Percentiles rank a stretch among this genome's conserved stretches.
These are phyloP conservation scores for Julus scanicus DNA, from an alignment of 2,888 invertebrate species.

Conservation along the genomic window DNA sequence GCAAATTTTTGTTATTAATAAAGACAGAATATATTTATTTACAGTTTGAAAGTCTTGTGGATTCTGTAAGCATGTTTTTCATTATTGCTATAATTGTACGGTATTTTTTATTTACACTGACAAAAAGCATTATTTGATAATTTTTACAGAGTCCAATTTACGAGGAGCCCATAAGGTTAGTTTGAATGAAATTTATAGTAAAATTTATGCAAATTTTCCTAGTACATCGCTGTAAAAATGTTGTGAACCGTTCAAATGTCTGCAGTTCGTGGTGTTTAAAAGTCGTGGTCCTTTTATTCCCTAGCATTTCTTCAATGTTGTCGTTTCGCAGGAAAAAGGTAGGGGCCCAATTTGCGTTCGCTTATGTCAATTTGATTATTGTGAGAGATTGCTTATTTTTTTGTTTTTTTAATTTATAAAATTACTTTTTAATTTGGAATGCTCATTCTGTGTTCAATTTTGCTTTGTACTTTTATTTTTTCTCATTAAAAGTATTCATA, in stretches of 20 bases:
- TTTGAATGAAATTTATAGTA: background rate
- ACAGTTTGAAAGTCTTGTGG: slow-evolving; percentile 56
- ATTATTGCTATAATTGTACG: background rate
- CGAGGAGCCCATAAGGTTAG: slow-evolving; percentile 56
- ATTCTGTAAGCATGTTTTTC: background rate
- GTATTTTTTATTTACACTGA: background rate
- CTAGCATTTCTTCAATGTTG: slow-evolving; percentile 56
- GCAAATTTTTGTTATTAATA: background rate
- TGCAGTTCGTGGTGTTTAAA: slow-evolving; percentile 24
- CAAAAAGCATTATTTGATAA: background rate
- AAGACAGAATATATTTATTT: slow-evolving; percentile 41
- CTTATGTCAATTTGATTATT: background rate
- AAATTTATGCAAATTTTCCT: background rate
- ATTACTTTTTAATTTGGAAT: slow-evolving; percentile 32
- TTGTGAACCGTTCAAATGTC: background rate
- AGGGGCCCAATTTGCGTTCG: slow-evolving; percentile 6
- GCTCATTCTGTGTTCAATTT: slow-evolving; percentile 49
- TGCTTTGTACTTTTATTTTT: slow-evolving; percentile 46
- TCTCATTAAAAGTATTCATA: slow-evolving; percentile 44
- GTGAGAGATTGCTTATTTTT: slow-evolving; percentile 20
- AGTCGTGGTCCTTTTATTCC: slow-evolving; percentile 44
- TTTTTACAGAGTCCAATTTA: slow-evolving; percentile 48
- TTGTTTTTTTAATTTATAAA: background rate
- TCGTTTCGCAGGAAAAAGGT: slow-evolving; percentile 55
- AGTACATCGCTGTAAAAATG: background rate